Conservation (phyloP, 2,888 invertebrate genomes). For the Nephrotoma appendiculata region DNA sequence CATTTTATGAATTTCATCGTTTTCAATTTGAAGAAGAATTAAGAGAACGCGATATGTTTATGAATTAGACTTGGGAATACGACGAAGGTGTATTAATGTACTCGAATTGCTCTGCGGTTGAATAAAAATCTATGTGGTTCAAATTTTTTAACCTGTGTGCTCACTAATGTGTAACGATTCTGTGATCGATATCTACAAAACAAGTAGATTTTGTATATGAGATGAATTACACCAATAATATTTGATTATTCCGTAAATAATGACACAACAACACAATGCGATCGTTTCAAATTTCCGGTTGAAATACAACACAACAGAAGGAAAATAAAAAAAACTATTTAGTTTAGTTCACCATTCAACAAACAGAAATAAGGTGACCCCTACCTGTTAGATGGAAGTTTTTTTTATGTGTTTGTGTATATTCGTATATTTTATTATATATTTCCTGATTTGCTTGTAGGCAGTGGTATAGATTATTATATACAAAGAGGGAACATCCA, state of each 20-base stretch:
- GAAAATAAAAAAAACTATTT: background rate
- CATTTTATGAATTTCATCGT: background rate
- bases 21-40: background rate
- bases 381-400: background rate
- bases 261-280: background rate
- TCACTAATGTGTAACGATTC: background rate
- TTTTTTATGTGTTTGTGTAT: background rate
- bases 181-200: background rate
- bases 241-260: background rate
- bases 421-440: background rate
- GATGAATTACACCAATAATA: background rate
- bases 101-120: background rate
- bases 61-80: background rate
- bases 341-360: background rate
- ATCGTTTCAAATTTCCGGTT: background rate
- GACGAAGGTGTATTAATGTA: background rate
- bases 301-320: background rate
- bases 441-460: background rate
- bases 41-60: background rate
- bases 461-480: background rate
- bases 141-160: background rate
- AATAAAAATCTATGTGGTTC: background rate
- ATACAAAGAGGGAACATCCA: background rate
- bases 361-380: background rate
- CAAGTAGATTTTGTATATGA: background rate